A percentile compares a stretch with the other conserved stretches of the same genome.
Conservation (phyloP, 2,797 vertebrate species). For the Esox lucius region DNA sequence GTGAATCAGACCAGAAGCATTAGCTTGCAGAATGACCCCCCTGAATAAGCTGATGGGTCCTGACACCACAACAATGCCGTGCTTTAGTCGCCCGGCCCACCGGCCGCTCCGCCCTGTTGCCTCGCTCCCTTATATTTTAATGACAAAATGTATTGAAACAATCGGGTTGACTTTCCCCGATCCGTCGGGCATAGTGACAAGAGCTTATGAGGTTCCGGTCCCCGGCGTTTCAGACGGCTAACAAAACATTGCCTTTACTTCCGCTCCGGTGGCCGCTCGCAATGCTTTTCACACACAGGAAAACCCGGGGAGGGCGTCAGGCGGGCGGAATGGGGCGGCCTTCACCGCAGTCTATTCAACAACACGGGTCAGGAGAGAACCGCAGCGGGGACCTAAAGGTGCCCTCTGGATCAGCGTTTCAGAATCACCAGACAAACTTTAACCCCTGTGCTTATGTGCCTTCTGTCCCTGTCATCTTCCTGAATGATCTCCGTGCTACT, state of each 20-base stretch:
- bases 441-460: background rate
- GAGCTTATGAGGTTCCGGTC: conserved; percentile 92
- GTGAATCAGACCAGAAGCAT: conserved; percentile 82
- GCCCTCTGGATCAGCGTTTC: conserved; percentile 59
- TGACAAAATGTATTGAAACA: conserved; percentile 93
- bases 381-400: conserved; percentile 42
- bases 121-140: conserved; percentile 88
- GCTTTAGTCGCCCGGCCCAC: conserved; percentile 77
- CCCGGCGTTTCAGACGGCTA: conserved; percentile 90
- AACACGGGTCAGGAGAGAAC: conserved; percentile 35
- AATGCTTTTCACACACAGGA: conserved; percentile 93
- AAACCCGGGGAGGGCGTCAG: conserved; percentile 80
- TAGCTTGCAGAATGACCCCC: conserved; percentile 85
- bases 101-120: conserved; percentile 83
- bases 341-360: conserved; percentile 70
- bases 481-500: background rate
- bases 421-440: conserved; percentile 3
- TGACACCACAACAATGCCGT: conserved; percentile 87
- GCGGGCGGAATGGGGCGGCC: conserved; percentile 78
- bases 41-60: conserved; percentile 83
- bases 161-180: conserved; percentile 87
- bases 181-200: conserved; percentile 85
- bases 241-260: conserved; percentile 91
- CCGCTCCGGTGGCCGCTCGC: conserved; percentile 85
- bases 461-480: background rate